Base-by-base conservation (phyloP, 1,140 invertebrate species). In the Polyergus mexicanus region DNA sequence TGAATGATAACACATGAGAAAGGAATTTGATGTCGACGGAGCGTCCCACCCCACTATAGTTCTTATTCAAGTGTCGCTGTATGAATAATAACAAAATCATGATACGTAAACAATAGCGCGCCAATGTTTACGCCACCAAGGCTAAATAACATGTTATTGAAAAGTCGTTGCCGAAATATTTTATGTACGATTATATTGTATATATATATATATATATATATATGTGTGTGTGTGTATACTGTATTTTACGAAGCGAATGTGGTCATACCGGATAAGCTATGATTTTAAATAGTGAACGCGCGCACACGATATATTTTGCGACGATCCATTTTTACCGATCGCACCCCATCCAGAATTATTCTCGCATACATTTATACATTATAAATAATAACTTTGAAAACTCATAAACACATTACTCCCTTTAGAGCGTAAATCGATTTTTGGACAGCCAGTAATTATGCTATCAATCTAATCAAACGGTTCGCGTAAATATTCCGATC, bases 391-490 rank as follows among this genome's bases (percentile, higher is more conserved):
- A 80, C 22, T 38, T 25, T 28, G 16, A 4, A 68, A 69, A 28
- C 8, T 8, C 25, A 25, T 16, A 16, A 16, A 56, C 65, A 69
- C 65, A 22, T 81, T 44, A 44, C 16, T n/a, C 28, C 6, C 4
- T 41, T 71, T 58, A 81, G 19, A 69, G 51, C 35, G 19, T 19
- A 81, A 81, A 81, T 81, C 35, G 35, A 71, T 71, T 71, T 81
- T 81, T 25, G 32, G 35, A 58, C 38, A 71, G 38, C 65, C 51
- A 35, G 35, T 71, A 81, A 58, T 69, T 80, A 69, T 22, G 35
- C 47, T 80, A 80, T 80, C 77, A 69, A 38, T 47, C 47, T 80
- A 80, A 71, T 81, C 77, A 71, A 81, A 41, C 41, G 66, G 66
- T 25, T 35, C 65, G 44, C 76, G 62, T 66, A 66, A 81, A 56